Conservation (phyloP, 30 jellyfish, hydroid and myxozoan species). For the Sanderia malayensis region DNA sequence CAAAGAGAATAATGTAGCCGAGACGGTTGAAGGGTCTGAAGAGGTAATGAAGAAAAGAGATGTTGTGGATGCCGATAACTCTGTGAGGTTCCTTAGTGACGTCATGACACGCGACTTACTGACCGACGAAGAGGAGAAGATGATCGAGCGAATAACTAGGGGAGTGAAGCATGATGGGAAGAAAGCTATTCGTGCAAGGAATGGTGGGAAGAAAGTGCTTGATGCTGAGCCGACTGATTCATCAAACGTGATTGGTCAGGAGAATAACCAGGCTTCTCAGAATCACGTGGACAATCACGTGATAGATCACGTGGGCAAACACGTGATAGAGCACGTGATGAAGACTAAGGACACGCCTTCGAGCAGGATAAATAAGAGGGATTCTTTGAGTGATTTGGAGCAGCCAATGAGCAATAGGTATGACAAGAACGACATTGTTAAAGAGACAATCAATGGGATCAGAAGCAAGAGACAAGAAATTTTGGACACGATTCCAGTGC, state of each 20-base stretch:
- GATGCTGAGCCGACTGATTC: neutral
- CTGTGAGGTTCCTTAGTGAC: slow-evolving; percentile 41
- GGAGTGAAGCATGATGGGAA: slow-evolving; percentile 19
- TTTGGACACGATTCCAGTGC: neutral
- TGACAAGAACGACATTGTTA: neutral
- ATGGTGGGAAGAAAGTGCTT: neutral
- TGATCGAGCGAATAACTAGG: slow-evolving; percentile 54
- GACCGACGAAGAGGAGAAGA: slow-evolving; percentile 26
- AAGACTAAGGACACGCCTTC: neutral
- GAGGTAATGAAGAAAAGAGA: slow-evolving; percentile 19
- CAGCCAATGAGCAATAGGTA: neutral
- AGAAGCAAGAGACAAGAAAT: neutral
- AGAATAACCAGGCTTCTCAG: neutral
- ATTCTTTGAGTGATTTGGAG: neutral
- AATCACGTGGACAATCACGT: neutral
- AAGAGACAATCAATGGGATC: neutral
- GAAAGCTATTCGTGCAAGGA: neutral
- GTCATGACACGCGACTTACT: slow-evolving; percentile 35
- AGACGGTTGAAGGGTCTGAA: slow-evolving; percentile 3
- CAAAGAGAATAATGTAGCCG: neutral
- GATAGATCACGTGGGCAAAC: neutral
- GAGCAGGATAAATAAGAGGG: neutral
- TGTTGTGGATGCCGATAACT: slow-evolving; percentile 54
- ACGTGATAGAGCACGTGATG: neutral
- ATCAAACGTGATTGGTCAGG: neutral